A percentile compares a stretch with the other conserved stretches of the same genome.
Conservation (phyloP, 2,797 vertebrate genomes). For the Anableps anableps region DNA sequence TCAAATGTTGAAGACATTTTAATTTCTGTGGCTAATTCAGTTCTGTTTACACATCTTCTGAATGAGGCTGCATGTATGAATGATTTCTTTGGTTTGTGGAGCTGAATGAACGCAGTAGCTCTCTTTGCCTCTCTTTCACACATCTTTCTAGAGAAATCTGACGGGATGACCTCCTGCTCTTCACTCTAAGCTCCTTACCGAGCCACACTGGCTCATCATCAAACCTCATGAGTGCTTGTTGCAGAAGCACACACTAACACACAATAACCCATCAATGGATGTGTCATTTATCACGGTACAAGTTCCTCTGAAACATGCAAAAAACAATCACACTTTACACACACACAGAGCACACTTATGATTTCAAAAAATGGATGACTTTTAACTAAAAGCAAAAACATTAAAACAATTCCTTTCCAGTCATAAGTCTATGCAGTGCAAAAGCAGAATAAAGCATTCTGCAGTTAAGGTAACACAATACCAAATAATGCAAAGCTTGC, state of each 20-base stretch:
- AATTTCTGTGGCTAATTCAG: neutral
- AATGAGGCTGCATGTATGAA: neutral
- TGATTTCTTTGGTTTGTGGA: constrained; percentile 22
- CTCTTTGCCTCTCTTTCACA: constrained; percentile 7
- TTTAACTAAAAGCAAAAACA: constrained; percentile 22
- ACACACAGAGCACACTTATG: neutral
- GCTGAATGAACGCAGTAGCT: constrained; percentile 33
- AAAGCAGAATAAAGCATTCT: constrained; percentile 1
- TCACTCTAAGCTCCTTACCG: constrained; percentile 73
- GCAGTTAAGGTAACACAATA: neutral
- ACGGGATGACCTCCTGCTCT: constrained; percentile 61
- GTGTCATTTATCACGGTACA: constrained; percentile 16
- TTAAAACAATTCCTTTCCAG: constrained; percentile 33
- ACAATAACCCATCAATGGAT: constrained; percentile 30
- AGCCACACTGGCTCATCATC: constrained; percentile 58
- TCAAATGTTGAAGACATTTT: neutral
- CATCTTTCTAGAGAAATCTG: constrained; percentile 68
- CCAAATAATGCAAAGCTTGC: neutral
- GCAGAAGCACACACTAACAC: constrained; percentile 22
- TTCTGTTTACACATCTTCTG: neutral
- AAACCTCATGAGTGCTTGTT: constrained; percentile 39
- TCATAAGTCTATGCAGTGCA: constrained; percentile 32
- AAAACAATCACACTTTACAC: constrained; percentile 2
- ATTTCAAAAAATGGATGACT: constrained; percentile 13
- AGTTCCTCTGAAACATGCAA: neutral